These are phyloP conservation scores for Fissipunctia ypsillon DNA, from an alignment of 2,888 invertebrate genomes.

Conservation along the genomic window DNA sequence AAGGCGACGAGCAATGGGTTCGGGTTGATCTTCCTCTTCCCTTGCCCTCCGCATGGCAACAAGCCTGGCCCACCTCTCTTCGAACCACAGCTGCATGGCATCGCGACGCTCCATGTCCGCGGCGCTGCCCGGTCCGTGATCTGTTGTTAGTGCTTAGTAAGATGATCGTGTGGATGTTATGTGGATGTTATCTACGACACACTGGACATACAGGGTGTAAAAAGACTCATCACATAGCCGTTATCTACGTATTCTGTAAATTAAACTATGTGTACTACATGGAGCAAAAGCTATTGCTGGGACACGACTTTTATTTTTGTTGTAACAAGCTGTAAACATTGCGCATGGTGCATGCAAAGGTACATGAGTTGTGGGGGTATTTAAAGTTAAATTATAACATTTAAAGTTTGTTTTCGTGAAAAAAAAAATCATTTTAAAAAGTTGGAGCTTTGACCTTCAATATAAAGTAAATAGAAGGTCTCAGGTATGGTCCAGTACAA, in stretches of 20 bases:
- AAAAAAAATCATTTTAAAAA: too few species aligned
- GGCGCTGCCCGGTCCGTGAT: constrained; percentile 58
- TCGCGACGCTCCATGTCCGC: constrained; percentile 83
- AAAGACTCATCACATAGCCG: not conserved
- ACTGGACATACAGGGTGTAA: not conserved
- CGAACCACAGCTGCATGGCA: constrained; percentile 88
- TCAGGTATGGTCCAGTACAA: not conserved
- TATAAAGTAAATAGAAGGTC: not conserved
- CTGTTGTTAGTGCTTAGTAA: constrained; percentile 61
- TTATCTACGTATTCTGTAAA: not conserved
- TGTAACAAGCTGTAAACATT: not conserved
- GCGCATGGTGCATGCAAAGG: not conserved
- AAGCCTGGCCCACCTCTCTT: constrained; percentile 85
- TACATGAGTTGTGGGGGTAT: not conserved
- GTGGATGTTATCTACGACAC: constrained; percentile 33
- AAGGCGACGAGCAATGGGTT: constrained; percentile 73
- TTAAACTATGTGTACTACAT: not conserved
- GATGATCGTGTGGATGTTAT: constrained; percentile 46
- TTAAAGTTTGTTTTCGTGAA: too few species aligned
- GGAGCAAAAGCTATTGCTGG: not conserved
- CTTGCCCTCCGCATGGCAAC: constrained; percentile 82
- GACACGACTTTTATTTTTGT: not conserved
- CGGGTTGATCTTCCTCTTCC: constrained; percentile 73
- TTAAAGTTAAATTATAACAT: not conserved
- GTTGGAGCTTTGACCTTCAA: not conserved